These are phyloP conservation scores for Amblyopsis hoosieri DNA, from an alignment of 2,797 vertebrate species.

Conservation along the genomic window DNA sequence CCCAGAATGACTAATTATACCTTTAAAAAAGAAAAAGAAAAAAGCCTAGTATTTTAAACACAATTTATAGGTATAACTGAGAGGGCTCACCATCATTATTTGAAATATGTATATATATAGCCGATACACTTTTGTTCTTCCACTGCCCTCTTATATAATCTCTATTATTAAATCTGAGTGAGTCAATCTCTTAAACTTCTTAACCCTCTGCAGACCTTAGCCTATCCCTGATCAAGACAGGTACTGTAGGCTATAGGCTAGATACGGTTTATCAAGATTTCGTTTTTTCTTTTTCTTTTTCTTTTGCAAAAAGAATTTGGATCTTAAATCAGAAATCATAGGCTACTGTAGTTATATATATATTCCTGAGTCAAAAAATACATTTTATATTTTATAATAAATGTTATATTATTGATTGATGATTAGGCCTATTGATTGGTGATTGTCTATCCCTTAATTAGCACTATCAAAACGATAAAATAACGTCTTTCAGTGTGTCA, in stretches of 20 bases:
- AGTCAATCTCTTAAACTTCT: constrained; percentile 72
- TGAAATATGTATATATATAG: not conserved
- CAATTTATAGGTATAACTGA: too few species aligned
- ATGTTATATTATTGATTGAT: too few species aligned
- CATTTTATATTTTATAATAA: too few species aligned
- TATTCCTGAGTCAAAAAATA: too few species aligned
- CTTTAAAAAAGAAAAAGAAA: too few species aligned
- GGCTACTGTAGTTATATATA: too few species aligned
- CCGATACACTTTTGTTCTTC: not conserved
- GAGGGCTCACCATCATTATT: not conserved
- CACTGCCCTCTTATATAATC: constrained; percentile 21
- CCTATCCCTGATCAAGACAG: constrained; percentile 9
- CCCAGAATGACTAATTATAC: too few species aligned
- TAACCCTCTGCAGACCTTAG: constrained; percentile 46
- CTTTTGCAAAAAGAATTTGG: too few species aligned
- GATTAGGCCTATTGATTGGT: too few species aligned
- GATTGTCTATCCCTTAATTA: too few species aligned
- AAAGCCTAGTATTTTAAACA: too few species aligned
- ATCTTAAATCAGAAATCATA: too few species aligned
- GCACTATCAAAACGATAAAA: not conserved
- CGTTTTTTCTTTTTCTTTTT: not conserved
- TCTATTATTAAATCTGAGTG: constrained; percentile 31
- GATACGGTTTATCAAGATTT: not conserved
- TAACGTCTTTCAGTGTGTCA: not conserved
- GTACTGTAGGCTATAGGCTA: not conserved